A percentile compares a stretch with the other conserved stretches of the same genome.
These are phyloP conservation scores for Cotesia glomerata DNA, from an alignment of 1,140 invertebrate genomes.

Conservation along the genomic window DNA sequence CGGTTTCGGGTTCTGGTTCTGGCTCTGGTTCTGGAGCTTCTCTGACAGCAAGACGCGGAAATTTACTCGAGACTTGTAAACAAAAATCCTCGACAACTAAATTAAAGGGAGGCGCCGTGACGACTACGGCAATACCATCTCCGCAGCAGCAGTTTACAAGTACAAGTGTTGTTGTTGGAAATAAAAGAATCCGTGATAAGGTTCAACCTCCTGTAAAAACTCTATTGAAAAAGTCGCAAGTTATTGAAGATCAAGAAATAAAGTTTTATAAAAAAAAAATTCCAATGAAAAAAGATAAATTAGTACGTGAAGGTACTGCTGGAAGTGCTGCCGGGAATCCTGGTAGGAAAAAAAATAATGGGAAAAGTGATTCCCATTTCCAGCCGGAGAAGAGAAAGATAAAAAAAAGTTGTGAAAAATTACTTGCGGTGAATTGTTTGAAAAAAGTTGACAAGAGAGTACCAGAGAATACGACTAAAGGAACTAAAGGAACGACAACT, in stretches of 20 bases:
- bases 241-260: slow-evolving; percentile 27
- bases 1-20: not conserved
- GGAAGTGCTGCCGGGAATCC: too few species aligned
- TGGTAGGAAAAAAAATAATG: slow-evolving; percentile 30
- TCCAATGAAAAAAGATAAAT: slow-evolving; percentile 41
- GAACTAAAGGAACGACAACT: too few species aligned
- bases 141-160: slow-evolving; percentile 26
- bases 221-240: slow-evolving; percentile 39
- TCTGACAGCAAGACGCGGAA: not conserved
- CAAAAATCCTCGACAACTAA: slow-evolving; percentile 37
- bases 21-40: not conserved
- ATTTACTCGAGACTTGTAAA: slow-evolving; percentile 7
- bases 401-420: slow-evolving; percentile 43
- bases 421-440: slow-evolving; percentile 40
- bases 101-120: not conserved
- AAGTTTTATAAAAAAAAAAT: slow-evolving; percentile 42
- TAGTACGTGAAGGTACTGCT: slow-evolving; percentile 12
- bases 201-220: slow-evolving; percentile 40
- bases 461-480: not conserved
- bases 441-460: slow-evolving; percentile 18
- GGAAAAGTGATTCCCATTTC: slow-evolving; percentile 13
- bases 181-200: slow-evolving; percentile 42
- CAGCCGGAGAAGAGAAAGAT: slow-evolving; percentile 29
- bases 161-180: slow-evolving; percentile 13
- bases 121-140: too few species aligned